Conservation (phyloP, 2,888 invertebrate genomes). For the Ophonus ardosiacus region DNA sequence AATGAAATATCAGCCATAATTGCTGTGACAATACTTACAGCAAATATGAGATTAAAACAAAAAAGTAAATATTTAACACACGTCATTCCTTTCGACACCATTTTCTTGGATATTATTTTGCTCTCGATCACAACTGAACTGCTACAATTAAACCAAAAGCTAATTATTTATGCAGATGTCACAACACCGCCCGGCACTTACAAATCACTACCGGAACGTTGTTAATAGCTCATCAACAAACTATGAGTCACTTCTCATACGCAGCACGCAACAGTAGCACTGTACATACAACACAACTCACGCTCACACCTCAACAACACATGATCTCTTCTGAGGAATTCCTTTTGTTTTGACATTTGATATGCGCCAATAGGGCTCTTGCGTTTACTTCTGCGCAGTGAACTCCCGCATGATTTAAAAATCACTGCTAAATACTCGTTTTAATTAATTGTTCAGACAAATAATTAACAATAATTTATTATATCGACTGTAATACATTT, state of each 20-base stretch:
- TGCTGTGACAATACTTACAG: conserved; percentile 81
- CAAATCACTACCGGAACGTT: conserved; percentile 32
- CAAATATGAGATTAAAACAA: conserved; percentile 91
- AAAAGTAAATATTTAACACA: conserved; percentile 94
- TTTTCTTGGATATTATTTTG: conserved; percentile 72
- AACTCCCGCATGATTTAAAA: conserved; percentile 1
- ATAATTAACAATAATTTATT: conserved; percentile 9
- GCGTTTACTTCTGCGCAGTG: conserved; percentile 12
- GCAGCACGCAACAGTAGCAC: neutral
- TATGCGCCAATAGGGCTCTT: conserved; percentile 17
- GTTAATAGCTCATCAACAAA: conserved; percentile 10
- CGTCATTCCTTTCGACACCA: conserved; percentile 90
- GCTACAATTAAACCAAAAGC: conserved; percentile 20
- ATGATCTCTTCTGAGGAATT: conserved; percentile 35
- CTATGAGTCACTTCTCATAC: conserved; percentile 45
- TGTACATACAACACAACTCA: neutral
- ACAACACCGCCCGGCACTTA: conserved; percentile 24
- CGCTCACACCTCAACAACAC: neutral
- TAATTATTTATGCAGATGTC: conserved; percentile 33
- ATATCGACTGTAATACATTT: conserved; percentile 15
- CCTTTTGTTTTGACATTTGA: conserved; percentile 54
- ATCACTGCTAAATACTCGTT: neutral
- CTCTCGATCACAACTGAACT: neutral
- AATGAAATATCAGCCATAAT: conserved; percentile 11
- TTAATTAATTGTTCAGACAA: neutral